These are phyloP conservation scores for Spodoptera exigua DNA, from an alignment of 2,888 invertebrate species.

Conservation along the genomic window DNA sequence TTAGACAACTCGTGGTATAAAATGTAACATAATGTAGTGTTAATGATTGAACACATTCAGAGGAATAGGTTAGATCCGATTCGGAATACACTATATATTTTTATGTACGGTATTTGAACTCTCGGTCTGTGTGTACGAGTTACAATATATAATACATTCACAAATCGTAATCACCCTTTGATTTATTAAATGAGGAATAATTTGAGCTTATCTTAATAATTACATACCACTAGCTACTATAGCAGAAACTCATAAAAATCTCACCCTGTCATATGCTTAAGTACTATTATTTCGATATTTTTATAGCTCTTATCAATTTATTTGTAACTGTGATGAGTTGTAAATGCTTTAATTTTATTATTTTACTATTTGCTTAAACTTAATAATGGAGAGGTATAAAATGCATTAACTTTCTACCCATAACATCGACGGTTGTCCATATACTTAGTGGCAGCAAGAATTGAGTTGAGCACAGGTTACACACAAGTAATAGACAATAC, in stretches of 20 bases:
- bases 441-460: constrained; percentile 35
- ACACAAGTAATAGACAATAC: constrained; percentile 38
- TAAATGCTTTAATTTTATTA: constrained; percentile 53
- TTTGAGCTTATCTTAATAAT: constrained; percentile 51
- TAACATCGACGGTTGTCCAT: constrained; percentile 23
- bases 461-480: constrained; percentile 36
- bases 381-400: constrained; percentile 37
- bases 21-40: constrained; percentile 12
- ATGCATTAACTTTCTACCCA: constrained; percentile 31
- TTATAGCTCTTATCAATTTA: constrained; percentile 39
- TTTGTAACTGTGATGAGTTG: constrained; percentile 55
- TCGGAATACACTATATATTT: constrained; percentile 19
- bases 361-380: constrained; percentile 33
- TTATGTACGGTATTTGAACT: background rate
- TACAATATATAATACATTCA: constrained; percentile 10
- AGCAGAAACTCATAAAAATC: constrained; percentile 57
- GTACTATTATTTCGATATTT: constrained; percentile 53
- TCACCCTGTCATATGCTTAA: constrained; percentile 62
- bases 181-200: constrained; percentile 32
- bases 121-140: background rate
- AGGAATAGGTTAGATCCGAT: constrained; percentile 18
- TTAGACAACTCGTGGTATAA: constrained; percentile 6
- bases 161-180: constrained; percentile 19
- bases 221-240: constrained; percentile 40
- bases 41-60: constrained; percentile 33